Conservation (phyloP, 1,140 invertebrate species). For the Chlorops oryzae region DNA sequence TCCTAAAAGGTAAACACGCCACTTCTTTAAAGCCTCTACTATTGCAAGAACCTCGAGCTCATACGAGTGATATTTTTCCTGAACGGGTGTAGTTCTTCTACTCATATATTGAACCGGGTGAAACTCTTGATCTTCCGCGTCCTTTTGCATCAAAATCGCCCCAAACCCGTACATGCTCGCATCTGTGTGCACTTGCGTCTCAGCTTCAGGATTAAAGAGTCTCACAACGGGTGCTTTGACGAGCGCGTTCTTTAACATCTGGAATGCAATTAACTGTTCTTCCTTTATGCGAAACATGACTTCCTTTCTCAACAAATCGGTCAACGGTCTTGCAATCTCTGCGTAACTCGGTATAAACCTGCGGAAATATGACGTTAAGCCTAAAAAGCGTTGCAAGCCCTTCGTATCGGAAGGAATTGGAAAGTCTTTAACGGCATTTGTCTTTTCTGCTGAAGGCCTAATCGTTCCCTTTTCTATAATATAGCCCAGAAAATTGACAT, state of each 20-base stretch:
- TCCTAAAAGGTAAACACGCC: slow-evolving; percentile 9
- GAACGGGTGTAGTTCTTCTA: slow-evolving; percentile 14
- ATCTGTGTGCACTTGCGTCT: slow-evolving; percentile 39
- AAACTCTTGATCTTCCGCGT: not conserved
- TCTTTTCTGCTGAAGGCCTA: slow-evolving; percentile 4
- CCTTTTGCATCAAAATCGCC: slow-evolving; percentile 33
- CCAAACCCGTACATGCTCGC: slow-evolving; percentile 25
- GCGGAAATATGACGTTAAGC: not conserved
- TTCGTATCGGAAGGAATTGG: slow-evolving; percentile 2
- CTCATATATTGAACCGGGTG: slow-evolving; percentile 16
- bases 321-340: slow-evolving; percentile 19
- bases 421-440: slow-evolving; percentile 1
- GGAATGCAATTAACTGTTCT: slow-evolving; percentile 4
- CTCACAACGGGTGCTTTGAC: not conserved
- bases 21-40: slow-evolving; percentile 10
- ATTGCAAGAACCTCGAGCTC: slow-evolving; percentile 24
- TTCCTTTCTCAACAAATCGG: not conserved
- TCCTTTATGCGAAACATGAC: not conserved
- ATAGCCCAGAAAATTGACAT: slow-evolving; percentile 11
- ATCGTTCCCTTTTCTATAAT: slow-evolving; percentile 6
- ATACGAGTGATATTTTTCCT: slow-evolving; percentile 27
- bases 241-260: slow-evolving; percentile 17
- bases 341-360: not conserved
- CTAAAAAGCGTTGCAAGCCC: slow-evolving; percentile 3
- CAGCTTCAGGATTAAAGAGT: slow-evolving; percentile 17